Evolutionary conservation across 2,888 invertebrate genomes (phyloP).

Genomic region (Apodemia hepburni): DNA sequence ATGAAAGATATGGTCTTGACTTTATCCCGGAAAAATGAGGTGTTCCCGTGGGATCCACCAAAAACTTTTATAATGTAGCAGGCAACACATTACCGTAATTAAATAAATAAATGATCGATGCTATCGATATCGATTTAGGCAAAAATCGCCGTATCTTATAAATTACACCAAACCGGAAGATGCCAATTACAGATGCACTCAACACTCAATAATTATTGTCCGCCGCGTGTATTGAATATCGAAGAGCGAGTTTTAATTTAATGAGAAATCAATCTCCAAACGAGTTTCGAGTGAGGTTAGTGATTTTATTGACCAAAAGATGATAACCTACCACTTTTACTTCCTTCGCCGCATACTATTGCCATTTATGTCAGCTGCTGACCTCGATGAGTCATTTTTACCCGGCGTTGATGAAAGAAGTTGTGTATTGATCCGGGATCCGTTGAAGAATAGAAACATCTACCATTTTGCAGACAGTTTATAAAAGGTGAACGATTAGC

Average conservation of each 20-base stretch:
- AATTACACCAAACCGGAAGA: conserved; percentile 34
- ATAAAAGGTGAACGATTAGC: too few species aligned
- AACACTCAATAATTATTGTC: conserved; percentile 39
- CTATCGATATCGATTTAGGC: too few species aligned
- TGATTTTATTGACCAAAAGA: conserved; percentile 7
- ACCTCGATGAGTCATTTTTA: neutral
- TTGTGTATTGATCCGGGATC: too few species aligned
- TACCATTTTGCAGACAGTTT: too few species aligned
- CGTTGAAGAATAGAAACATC: too few species aligned
- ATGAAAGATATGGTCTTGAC: too few species aligned
- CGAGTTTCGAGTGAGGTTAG: conserved; percentile 1
- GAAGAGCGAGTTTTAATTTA: conserved; percentile 22
- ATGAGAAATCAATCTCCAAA: conserved; percentile 12
- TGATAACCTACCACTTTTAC: conserved; percentile 8
- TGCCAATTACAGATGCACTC: conserved; percentile 40
- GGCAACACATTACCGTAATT: too few species aligned
- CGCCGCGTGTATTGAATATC: conserved; percentile 34
- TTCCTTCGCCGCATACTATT: conserved; percentile 2
- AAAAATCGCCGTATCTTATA: conserved; percentile 4
- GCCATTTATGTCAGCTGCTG: neutral
- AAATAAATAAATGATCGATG: too few species aligned
- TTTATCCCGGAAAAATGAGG: too few species aligned
- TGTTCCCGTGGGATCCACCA: too few species aligned
- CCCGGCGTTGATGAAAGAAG: too few species aligned
- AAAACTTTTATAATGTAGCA: too few species aligned